Conservation (phyloP, 2,888 invertebrate genomes). For the Aricia artaxerxes region DNA sequence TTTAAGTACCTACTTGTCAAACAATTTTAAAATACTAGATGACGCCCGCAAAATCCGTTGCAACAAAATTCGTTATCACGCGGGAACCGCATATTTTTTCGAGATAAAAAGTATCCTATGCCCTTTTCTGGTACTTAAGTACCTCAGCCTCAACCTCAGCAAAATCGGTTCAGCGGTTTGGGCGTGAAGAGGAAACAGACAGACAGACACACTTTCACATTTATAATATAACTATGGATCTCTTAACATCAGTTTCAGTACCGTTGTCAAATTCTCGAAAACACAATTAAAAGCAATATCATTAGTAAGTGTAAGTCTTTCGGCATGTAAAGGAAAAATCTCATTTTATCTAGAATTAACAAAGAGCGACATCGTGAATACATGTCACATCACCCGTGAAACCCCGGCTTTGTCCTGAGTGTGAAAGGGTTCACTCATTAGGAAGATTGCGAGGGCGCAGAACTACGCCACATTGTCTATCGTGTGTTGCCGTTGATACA, state of each 20-base stretch:
- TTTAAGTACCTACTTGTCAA: no score
- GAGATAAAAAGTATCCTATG: no score
- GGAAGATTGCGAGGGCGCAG: slow-evolving; percentile 78
- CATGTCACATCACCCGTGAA: slow-evolving; percentile 74
- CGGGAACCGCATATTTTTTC: no score
- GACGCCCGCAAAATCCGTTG: no score
- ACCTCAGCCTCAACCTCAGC: no score
- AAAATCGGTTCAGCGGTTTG: no score
- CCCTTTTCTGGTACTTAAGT: no score
- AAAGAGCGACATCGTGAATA: slow-evolving; percentile 67
- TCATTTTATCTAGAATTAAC: slow-evolving; percentile 60
- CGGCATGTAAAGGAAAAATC: slow-evolving; percentile 47
- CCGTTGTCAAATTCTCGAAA: neutral
- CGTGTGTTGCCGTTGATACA: slow-evolving; percentile 51
- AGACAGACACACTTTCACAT: no score
- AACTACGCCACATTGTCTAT: slow-evolving; percentile 65
- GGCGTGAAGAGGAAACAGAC: no score
- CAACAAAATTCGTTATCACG: no score
- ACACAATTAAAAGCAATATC: slow-evolving; percentile 22
- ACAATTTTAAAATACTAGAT: no score
- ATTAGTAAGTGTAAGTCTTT: slow-evolving; percentile 28
- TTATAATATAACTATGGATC: no score
- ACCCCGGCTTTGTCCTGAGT: slow-evolving; percentile 74
- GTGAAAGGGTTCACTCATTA: slow-evolving; percentile 80
- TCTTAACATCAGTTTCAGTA: neutral